phyloP scores from a whole-genome alignment of 92 coral and sea anemone genomes.

The Palythoa caribaeorum region DNA sequence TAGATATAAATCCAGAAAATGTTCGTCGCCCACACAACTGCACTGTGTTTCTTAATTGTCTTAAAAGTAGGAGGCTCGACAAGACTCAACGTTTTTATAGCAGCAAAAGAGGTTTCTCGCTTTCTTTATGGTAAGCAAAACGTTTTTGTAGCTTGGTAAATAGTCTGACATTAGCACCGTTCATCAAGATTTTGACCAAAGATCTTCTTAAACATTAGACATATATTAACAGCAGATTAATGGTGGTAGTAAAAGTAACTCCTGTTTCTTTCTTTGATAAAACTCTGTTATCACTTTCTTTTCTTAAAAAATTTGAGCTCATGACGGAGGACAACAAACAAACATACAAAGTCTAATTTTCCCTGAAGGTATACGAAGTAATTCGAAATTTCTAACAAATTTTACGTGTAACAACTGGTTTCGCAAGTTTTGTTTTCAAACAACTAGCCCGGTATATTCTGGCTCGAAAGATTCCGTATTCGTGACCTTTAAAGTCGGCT shows the following conservation, averaged over 20 bases:
- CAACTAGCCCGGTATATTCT: not conserved
- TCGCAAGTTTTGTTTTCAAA: not conserved
- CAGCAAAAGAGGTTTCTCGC: slow-evolving; percentile 85
- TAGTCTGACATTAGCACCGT: not conserved
- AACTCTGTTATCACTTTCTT: slow-evolving; percentile 16
- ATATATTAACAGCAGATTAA: not conserved
- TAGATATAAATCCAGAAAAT: not conserved
- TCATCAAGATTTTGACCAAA: not conserved
- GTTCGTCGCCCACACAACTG: not conserved
- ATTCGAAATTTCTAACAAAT: not conserved
- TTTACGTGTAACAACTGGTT: not conserved
- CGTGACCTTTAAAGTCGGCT: slow-evolving; percentile 25
- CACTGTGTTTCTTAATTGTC: not conserved
- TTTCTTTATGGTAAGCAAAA: slow-evolving; percentile 84
- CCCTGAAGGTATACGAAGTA: not conserved
- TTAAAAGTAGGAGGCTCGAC: slow-evolving; percentile 49
- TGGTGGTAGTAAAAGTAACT: not conserved
- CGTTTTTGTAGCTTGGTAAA: slow-evolving; percentile 36
- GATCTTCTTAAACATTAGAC: not conserved
- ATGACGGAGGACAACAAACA: not conserved
- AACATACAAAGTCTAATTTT: slow-evolving; percentile 13
- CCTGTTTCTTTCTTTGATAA: not conserved
- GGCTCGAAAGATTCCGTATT: not conserved
- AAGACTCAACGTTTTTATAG: slow-evolving; percentile 81
- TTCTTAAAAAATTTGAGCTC: slow-evolving; percentile 11